These are phyloP conservation scores for Centropristis striata DNA, from an alignment of 2,113 vertebrate species.

Conservation along the genomic window DNA sequence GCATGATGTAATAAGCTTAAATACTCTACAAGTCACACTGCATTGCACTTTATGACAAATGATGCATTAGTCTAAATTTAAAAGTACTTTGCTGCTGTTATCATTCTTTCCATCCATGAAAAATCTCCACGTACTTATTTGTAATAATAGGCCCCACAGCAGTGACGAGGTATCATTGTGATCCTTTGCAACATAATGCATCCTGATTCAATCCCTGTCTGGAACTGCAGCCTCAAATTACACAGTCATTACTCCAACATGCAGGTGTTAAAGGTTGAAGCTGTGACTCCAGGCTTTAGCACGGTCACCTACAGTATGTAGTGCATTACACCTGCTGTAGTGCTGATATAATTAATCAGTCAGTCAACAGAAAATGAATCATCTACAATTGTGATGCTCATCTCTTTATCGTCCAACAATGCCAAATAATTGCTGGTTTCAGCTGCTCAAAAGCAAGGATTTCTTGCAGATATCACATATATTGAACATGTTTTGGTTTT, in stretches of 20 bases:
- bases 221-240: conserved; percentile 54
- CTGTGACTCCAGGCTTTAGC: conserved; percentile 10
- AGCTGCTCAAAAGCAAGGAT: background rate
- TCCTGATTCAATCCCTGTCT: conserved; percentile 48
- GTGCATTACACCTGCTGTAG: background rate
- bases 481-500: background rate
- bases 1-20: background rate
- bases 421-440: background rate
- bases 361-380: background rate
- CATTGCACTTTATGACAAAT: background rate
- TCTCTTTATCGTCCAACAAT: background rate
- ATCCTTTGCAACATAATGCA: conserved; percentile 27
- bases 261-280: conserved; percentile 47
- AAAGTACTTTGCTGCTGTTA: background rate
- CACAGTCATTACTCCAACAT: conserved; percentile 22
- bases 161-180: conserved; percentile 21
- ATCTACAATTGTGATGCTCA: background rate
- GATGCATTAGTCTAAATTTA: background rate
- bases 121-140: conserved; percentile 26
- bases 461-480: background rate
- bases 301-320: background rate
- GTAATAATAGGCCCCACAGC: conserved; percentile 40
- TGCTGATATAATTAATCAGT: background rate
- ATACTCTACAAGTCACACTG: conserved; percentile 6
- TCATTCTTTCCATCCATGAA: background rate